Base-by-base conservation (phyloP, 2,797 vertebrate species). In the Peromyscus nudipes region DNA sequence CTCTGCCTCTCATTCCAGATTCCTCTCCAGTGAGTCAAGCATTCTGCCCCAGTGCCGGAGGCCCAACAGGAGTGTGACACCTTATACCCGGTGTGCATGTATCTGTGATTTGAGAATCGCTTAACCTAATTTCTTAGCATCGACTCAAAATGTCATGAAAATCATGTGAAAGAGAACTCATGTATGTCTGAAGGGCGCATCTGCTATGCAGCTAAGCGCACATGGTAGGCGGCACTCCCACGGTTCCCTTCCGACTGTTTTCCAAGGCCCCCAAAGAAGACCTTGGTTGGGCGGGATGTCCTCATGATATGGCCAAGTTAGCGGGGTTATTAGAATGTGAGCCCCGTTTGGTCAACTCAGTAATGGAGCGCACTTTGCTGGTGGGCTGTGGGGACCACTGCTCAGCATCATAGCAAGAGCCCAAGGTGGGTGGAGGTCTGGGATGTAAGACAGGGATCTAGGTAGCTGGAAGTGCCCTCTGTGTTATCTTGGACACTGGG, bases 101-200 rank as follows among this genome's bases (percentile, higher is more conserved):
- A 43, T 37, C 65, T 62, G 83, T 91, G 43, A 62, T 31, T n/a
- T 71, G 95, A 89, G 92, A 92, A 83, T 95, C n/a, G 14, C 92
- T 96, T 90, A 82, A 85, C 94, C 95, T 93, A 84, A 88, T 95
- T 96, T 79, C 60, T 80, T 69, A 91, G 85, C 69, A 40, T 92
- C 85, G 37, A 76, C 84, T 83, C 9, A 6, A 80, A 95, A 89
- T 25, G 94, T 89, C 80, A 46, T 4, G 29, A 27, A 62, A 89
- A 91, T 76, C 21, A 29, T 89, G 34, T 16, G 89, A 82, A 40
- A 88, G 34, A 79, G 16, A 77, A 6, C 1, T n/a, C 71, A 46
- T 23, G 37, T 14, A 34, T 55, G 77, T 31, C 46, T 60, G 31
- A 81, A 84, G 93, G 69, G 55, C 0, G 0, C 16, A 4, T 76